These are phyloP conservation scores for Catharus ustulatus DNA, from an alignment of 2,797 vertebrate species.

Conservation along the genomic window DNA sequence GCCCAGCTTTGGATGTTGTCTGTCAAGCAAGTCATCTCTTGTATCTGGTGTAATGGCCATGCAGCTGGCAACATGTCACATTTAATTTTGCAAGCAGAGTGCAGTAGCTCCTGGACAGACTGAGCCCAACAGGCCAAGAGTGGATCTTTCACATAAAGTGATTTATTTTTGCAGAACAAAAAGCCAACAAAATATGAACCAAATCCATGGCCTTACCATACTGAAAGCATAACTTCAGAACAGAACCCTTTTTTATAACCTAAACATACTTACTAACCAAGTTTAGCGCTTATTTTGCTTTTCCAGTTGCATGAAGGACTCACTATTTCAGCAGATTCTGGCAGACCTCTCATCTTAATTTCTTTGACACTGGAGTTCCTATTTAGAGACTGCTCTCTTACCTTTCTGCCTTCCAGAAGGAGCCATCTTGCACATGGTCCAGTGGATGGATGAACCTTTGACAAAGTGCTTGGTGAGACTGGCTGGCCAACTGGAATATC, in stretches of 20 bases:
- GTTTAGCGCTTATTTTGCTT: not conserved
- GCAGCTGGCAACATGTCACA: fast-evolving
- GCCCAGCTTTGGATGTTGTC: not conserved
- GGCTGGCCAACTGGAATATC: conserved; percentile 51
- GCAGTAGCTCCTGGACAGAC: not conserved
- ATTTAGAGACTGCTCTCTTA: not conserved
- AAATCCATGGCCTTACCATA: not conserved
- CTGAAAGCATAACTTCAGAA: not conserved
- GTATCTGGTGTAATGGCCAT: not conserved
- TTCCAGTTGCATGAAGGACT: not conserved
- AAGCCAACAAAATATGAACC: not conserved
- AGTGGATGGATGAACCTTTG: conserved; percentile 55
- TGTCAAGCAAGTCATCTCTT: not conserved
- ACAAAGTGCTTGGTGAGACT: conserved; percentile 62
- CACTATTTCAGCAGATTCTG: not conserved
- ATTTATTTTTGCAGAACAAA: not conserved
- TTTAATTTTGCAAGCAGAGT: not conserved
- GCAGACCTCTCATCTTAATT: not conserved
- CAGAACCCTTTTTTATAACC: not conserved
- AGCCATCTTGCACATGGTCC: conserved; percentile 28
- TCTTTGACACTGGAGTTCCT: not conserved
- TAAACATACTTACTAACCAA: not conserved
- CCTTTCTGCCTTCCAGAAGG: conserved; percentile 40
- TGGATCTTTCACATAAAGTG: not conserved
- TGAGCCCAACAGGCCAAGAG: not conserved